phyloP scores from a whole-genome alignment of 1,140 invertebrate genomes.

The Drosophila lacertosa region DNA sequence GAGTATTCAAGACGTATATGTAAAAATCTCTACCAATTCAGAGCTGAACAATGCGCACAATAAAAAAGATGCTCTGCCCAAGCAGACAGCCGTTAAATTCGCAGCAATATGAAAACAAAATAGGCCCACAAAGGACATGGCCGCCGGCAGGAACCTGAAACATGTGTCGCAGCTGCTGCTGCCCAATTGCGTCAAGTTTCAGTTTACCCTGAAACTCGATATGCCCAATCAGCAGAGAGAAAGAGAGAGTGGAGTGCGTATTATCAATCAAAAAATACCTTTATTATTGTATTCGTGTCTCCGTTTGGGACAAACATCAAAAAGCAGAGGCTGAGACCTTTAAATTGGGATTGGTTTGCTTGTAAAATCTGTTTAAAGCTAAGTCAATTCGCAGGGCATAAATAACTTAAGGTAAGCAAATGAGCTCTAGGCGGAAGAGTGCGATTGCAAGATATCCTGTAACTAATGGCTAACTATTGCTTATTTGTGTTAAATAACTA shows the following conservation, averaged over 20 bases:
- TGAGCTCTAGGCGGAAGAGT: no score
- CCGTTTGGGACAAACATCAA: background rate
- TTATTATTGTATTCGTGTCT: background rate
- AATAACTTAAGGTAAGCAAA: no score
- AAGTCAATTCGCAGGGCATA: no score
- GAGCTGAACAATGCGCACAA: background rate
- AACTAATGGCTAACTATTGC: no score
- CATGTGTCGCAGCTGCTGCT: constrained; percentile 9
- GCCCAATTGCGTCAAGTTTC: constrained; percentile 5
- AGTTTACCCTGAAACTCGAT: constrained; percentile 8
- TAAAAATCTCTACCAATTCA: background rate
- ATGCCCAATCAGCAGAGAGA: constrained; percentile 23
- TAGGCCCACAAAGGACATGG: no score
- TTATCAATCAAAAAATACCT: background rate
- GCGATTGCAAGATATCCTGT: no score
- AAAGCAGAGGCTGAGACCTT: no score
- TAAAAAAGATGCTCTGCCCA: background rate
- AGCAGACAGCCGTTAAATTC: background rate
- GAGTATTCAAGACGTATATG: background rate
- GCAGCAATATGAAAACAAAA: background rate
- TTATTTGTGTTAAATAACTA: no score
- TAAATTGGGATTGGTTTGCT: no score
- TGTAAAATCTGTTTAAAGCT: no score
- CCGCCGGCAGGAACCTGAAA: background rate
- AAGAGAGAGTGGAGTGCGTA: background rate